phyloP scores from a whole-genome alignment of 2,888 invertebrate species.

The Spisula subtruncata region DNA sequence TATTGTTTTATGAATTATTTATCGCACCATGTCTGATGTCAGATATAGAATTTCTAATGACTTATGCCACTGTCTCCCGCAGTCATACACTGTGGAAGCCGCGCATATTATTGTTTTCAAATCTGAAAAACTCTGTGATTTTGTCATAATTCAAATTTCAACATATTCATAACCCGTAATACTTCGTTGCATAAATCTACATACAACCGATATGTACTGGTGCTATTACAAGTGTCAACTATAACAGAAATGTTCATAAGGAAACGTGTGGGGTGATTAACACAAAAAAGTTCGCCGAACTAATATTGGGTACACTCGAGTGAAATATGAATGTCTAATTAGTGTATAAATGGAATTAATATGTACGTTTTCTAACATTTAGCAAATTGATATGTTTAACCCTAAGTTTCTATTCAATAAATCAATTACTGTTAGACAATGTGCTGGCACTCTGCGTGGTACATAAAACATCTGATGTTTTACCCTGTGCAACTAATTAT shows the following conservation, averaged over 20 bases:
- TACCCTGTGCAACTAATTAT: no score
- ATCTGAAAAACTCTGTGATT: not conserved
- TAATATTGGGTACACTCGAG: not conserved
- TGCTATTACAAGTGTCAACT: not conserved
- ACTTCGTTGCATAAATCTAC: not conserved
- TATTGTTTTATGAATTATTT: conserved; percentile 16
- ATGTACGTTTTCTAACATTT: not conserved
- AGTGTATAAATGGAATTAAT: not conserved
- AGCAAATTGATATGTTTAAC: not conserved
- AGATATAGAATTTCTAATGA: conserved; percentile 26
- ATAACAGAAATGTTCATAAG: not conserved
- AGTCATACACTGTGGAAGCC: not conserved
- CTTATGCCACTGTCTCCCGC: not conserved
- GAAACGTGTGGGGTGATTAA: not conserved
- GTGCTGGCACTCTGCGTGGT: not conserved
- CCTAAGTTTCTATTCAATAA: not conserved
- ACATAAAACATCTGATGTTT: no score
- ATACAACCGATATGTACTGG: not conserved
- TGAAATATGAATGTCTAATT: not conserved
- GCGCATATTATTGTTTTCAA: not conserved
- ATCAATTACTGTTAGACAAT: not conserved
- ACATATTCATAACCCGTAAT: not conserved
- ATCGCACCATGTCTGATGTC: not conserved
- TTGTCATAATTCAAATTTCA: conserved; percentile 22
- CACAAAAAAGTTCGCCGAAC: not conserved